Evolutionary conservation across 2,888 invertebrate species (phyloP), one percentile per base, ranked within the genome.

Genomic region (Tinea pellionella): DNA sequence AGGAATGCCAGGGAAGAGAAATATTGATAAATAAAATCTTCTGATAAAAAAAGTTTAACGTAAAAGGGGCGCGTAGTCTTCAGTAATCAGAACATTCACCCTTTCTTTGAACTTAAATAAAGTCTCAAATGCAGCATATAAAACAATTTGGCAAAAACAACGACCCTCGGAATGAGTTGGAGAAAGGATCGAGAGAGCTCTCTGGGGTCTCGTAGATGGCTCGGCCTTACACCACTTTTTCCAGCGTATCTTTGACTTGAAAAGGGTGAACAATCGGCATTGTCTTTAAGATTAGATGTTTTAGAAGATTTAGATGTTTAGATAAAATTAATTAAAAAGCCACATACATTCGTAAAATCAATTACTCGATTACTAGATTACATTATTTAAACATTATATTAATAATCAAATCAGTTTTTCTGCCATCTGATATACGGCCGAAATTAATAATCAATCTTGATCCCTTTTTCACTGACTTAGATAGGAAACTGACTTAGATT

Each of bases 101-200:
- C 19, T 9, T 53, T 47, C 6, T 47, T 47, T 47, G 47, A 47
- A 13, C 53, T 53, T 2, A 53, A 59, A 53, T 61, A 63, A 64
- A 60, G 64, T 61, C 67, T 65, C 65, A 62, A 67, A 68, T 68
- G 72, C 66, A 65, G 64, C 69, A 70, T 74, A 74, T 69, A 70
- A 73, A 72, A 71, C 73, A 72, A 74, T 75, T 75, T 73, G 68
- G 63, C 62, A 62, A 61, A 66, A 71, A 69, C 64, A 63, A 63
- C 64, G 63, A 61, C 64, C 62, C 63, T 19, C 32, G 2, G 32
- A 32, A 24, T 3, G 57, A 57, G 19, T 30, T 57, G 57, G 16
- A 57, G 57, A 57, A 55, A 32, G 57, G 64, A 60, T 63, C 60
- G 61, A 65, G 63, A 61, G 11, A 15, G 60, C 64, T 65, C 75